Evolutionary conservation across 2,797 vertebrate genomes (phyloP).

Genomic region (Hydrocynus forskahlii): DNA sequence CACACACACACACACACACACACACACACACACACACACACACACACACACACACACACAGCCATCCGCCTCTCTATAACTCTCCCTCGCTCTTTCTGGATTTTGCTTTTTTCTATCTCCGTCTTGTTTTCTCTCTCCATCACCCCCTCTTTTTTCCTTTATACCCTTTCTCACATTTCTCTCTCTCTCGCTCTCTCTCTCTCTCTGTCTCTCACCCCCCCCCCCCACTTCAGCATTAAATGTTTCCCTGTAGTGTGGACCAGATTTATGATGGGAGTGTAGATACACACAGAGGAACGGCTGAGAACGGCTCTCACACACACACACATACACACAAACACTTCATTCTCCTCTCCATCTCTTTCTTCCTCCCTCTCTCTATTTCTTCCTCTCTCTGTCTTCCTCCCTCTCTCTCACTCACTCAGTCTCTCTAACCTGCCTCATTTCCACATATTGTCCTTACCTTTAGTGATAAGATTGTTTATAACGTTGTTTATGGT

Average conservation of each 20-base stretch:
- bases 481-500: conserved; percentile 47
- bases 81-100: neutral
- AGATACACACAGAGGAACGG: too few species aligned
- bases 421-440: conserved; percentile 5
- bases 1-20: conserved; percentile 67
- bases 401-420: conserved; percentile 18
- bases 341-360: too few species aligned
- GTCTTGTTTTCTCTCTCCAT: neutral
- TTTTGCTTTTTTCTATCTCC: neutral
- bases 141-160: neutral
- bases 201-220: conserved; percentile 25
- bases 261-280: too few species aligned
- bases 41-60: conserved; percentile 65
- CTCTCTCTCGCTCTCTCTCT: neutral
- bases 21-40: conserved; percentile 63
- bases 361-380: conserved; percentile 35
- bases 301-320: too few species aligned
- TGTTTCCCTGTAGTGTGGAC: too few species aligned
- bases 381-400: too few species aligned
- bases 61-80: neutral
- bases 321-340: too few species aligned
- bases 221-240: conserved; percentile 21
- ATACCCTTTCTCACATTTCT: too few species aligned
- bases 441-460: conserved; percentile 1
- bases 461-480: conserved; percentile 43